Conservation (phyloP, 2,797 vertebrate species). For the Gallinago nigripennis region DNA sequence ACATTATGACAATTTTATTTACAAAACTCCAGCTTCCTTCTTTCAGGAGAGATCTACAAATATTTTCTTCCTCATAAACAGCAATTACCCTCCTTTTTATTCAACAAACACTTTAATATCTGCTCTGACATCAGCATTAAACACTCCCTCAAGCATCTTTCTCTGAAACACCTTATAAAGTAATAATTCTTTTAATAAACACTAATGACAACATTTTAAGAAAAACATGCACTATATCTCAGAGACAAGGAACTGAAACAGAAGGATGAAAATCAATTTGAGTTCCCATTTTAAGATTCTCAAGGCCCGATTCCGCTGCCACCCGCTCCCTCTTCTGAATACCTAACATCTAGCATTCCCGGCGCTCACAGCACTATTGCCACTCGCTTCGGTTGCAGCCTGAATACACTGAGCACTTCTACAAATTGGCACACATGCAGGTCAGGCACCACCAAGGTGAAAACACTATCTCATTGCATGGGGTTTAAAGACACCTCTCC, state of each 20-base stretch:
- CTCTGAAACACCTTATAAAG: not conserved
- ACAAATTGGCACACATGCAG: not conserved
- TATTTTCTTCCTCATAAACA: not conserved
- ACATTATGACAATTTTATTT: not conserved
- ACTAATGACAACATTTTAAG: not conserved
- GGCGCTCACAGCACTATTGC: not conserved
- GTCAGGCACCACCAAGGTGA: not conserved
- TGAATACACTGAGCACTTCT: not conserved
- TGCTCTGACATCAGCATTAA: not conserved
- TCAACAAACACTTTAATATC: not conserved
- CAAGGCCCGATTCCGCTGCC: not conserved
- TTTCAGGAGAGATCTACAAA: not conserved
- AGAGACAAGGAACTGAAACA: not conserved
- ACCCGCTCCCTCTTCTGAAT: not conserved
- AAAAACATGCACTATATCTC: not conserved
- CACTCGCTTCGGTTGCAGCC: not conserved
- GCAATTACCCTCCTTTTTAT: not conserved
- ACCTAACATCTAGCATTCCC: not conserved
- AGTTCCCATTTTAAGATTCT: not conserved
- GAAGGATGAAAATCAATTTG: not conserved
- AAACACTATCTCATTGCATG: accelerated
- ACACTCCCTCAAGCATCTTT: not conserved
- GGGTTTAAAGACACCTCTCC: not conserved
- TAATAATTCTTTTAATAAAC: not conserved
- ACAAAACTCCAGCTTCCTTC: not conserved